phyloP scores from a whole-genome alignment of 2,797 vertebrate species.

The Anisognathus igniventris region DNA sequence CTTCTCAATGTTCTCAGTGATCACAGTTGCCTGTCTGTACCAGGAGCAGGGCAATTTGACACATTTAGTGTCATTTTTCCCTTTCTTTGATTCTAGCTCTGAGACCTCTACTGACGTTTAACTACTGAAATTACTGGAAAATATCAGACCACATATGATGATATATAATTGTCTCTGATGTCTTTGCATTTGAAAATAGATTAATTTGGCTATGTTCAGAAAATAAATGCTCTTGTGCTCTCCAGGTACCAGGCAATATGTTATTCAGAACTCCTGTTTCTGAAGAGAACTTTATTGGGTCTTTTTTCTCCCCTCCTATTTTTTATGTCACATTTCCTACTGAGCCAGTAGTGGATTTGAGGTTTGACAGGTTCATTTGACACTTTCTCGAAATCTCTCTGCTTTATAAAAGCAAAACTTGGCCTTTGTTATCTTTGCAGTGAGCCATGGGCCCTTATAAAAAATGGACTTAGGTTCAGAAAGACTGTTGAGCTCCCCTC shows the following conservation, averaged over 20 bases:
- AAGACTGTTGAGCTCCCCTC: background rate
- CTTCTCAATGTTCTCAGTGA: background rate
- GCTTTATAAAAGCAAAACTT: background rate
- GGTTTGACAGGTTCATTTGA: background rate
- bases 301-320: background rate
- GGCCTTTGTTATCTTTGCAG: background rate
- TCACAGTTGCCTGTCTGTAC: background rate
- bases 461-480: background rate
- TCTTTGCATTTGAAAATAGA: background rate
- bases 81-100: background rate
- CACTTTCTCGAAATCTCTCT: background rate
- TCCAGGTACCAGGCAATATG: background rate
- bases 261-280: background rate
- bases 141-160: background rate
- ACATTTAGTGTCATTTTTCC: background rate
- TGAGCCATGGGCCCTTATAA: background rate
- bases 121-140: background rate
- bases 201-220: background rate
- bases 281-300: background rate
- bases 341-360: background rate
- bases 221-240: background rate
- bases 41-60: background rate
- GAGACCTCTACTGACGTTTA: background rate
- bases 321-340: background rate
- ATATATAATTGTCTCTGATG: background rate